Evolutionary conservation across 2,797 vertebrate species (phyloP), one percentile per base, ranked within the genome.

Genomic region (Xenops minutus): DNA sequence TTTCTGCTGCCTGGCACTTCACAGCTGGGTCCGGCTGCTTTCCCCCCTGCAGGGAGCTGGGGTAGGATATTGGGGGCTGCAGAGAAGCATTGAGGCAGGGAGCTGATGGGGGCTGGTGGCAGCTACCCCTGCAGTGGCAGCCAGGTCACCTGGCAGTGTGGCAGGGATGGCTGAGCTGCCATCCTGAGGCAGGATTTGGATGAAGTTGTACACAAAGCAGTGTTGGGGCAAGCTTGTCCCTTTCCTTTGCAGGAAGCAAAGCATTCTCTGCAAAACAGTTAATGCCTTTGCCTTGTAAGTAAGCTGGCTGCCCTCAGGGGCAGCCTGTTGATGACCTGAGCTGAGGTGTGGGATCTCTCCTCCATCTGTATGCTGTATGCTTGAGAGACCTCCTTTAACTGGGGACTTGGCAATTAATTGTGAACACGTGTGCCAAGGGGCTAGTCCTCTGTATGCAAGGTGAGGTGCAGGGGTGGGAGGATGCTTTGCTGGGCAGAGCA

Each of bases 361-460:
- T 85, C 37, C 0, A 0, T 30, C 39, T 49, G 39, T 3, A 2
- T 37, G n/a, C 34, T 74, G 55, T 46, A 51, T 64, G 61, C 52
- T 55, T 39, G 32, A 51, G 56, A 83, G 48, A 81, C 9, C 5
- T 75, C 39, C 77, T 55, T 22, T 46, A 67, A 27, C 0, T 15
- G 23, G 52, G 32, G 44, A 54, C 48, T 41, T 67, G 34, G 52
- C 51, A 30, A 10, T 48, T 48, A 23, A 36, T 36, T 34, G 10
- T 6, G 8, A 56, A n/a, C 6, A 2, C 1, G 11, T 43, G 30
- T 55, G n/a, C 54, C 0, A 0, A 72, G 41, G 63, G 77, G n/a
- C 59, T 72, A n/a, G 30, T 72, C 22, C 30, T 72, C n/a, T 36
- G 59, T 71, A n/a, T 1, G 0, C 17, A 27, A 73, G 58, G 46